phyloP scores from a whole-genome alignment of 2,113 vertebrate genomes.

The Pipra filicauda region DNA sequence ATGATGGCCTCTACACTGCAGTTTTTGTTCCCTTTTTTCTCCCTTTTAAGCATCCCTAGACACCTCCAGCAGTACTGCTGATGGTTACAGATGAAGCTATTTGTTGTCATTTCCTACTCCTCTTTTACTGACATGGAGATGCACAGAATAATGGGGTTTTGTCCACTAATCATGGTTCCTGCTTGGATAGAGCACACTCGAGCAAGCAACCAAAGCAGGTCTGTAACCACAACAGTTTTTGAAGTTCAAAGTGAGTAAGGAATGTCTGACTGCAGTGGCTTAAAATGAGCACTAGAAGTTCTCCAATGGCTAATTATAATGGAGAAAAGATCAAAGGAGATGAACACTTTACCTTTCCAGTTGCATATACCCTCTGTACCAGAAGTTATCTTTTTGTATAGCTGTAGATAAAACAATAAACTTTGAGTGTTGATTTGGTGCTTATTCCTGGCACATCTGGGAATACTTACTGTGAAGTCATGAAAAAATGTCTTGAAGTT shows the following conservation, averaged over 20 bases:
- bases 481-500: not conserved
- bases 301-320: not conserved
- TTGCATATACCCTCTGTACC: not conserved
- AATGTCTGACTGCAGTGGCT: not conserved
- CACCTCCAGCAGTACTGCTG: not conserved
- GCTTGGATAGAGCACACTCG: not conserved
- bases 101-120: not conserved
- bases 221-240: not conserved
- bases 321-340: not conserved
- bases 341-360: not conserved
- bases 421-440: not conserved
- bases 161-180: not conserved
- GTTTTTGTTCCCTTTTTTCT: not conserved
- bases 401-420: not conserved
- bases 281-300: not conserved
- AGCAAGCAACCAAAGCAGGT: not conserved
- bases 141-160: not conserved
- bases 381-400: not conserved
- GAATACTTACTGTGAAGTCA: not conserved
- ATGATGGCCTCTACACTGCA: not conserved
- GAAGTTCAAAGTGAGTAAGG: not conserved
- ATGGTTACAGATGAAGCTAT: not conserved
- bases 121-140: not conserved
- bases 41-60: not conserved
- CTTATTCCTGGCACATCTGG: not conserved